Evolutionary conservation across 2,888 invertebrate species (phyloP), one percentile per base, ranked within the genome.

Genomic region (Sarcophaga subvicina): DNA sequence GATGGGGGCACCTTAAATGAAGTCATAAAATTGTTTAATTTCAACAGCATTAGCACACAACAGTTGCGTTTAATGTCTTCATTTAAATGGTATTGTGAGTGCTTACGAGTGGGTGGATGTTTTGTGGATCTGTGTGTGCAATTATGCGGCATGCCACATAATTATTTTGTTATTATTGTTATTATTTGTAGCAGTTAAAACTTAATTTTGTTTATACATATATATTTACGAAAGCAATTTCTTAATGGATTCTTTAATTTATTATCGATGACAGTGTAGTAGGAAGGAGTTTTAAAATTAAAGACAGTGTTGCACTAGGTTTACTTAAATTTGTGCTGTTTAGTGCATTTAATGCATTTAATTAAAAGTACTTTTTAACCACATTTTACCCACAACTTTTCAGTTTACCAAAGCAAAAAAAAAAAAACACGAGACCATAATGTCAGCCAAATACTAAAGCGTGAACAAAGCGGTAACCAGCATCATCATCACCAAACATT

Each of bases 21-120:
- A 78, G 69, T 70, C 71, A 81, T 78, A 78, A 63, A 85, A 73
- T 73, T 73, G 69, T 63, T 73, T 49, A 25, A 73, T 81, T 78
- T 67, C 67, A 78, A 37, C 17, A 78, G 78, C 78, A 17, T 17
- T 14, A 54, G 54, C 12, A 17, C 54, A 54, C 12, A 81, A 81
- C 85, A 81, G 78, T 77, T 81, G 80, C 20, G 71, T 25, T 77
- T 78, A 73, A 77, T 85, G 76, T 64, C 54, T 22, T 17, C 22
- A 25, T 72, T 62, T 47, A 37, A 2, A 37, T 37, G 37, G 37
- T 37, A 37, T 10, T 37, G 10, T 37, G 37, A 37, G 37, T 37
- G 37, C 6, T 37, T 37, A 1, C 37, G 6, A 37, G 37, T 37
- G 37, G 37, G 37, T 37, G 37, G 37, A 1, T 5, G 5, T 4